Evolutionary conservation across 2,113 vertebrate species (phyloP).

Genomic region (Gambusia affinis): DNA sequence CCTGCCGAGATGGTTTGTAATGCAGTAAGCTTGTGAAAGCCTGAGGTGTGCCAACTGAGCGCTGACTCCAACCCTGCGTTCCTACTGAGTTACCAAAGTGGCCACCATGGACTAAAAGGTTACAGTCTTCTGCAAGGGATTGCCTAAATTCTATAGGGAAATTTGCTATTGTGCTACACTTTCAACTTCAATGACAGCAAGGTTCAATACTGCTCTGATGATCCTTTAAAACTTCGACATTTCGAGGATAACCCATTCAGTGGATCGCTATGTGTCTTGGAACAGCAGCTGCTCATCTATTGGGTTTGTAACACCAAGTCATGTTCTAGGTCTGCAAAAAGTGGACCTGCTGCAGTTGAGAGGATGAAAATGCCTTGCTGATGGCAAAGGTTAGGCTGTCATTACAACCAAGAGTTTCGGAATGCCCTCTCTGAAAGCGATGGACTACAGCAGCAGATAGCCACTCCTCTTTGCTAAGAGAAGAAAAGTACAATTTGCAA

Average conservation of each 20-base stretch:
- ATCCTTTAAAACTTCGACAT: constrained; percentile 12
- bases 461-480: neutral
- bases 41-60: constrained; percentile 20
- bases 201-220: neutral
- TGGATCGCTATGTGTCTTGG: neutral
- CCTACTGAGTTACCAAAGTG: constrained; percentile 19
- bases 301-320: neutral
- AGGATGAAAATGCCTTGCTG: neutral
- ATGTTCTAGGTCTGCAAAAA: neutral
- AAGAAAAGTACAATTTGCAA: neutral
- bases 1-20: constrained; percentile 46
- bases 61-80: constrained; percentile 38
- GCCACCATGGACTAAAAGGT: constrained; percentile 24
- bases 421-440: neutral
- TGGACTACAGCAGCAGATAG: neutral
- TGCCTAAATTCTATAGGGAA: constrained; percentile 1
- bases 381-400: neutral
- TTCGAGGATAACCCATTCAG: neutral
- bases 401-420: neutral
- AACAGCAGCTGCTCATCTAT: neutral
- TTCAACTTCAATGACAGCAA: neutral
- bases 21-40: constrained; percentile 66
- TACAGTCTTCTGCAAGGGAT: neutral
- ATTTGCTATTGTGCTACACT: constrained; percentile 1
- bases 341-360: neutral